These are phyloP conservation scores for Orcinus orca DNA, from an alignment of 2,113 vertebrate genomes.

Conservation along the genomic window DNA sequence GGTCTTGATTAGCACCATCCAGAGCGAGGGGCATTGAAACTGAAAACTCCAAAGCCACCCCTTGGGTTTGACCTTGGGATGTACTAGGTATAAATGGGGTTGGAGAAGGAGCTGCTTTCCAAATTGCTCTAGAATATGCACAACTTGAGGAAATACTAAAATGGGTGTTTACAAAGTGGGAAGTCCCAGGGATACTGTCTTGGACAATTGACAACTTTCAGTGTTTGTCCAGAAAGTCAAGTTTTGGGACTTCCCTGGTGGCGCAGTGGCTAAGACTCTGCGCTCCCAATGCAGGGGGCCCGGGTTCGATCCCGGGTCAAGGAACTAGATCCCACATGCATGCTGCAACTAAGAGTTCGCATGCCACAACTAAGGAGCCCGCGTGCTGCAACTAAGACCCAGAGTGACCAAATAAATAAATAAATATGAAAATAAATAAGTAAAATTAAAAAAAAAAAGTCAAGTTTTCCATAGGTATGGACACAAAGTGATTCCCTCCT, in stretches of 20 bases:
- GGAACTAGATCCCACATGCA: too few species aligned
- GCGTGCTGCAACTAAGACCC: too few species aligned
- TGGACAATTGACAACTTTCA: not conserved
- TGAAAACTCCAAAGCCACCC: not conserved
- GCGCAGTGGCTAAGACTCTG: too few species aligned
- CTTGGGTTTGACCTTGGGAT: not conserved
- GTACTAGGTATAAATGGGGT: not conserved
- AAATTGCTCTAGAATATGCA: not conserved
- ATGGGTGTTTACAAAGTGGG: not conserved
- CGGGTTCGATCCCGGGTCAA: too few species aligned
- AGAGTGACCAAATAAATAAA: too few species aligned
- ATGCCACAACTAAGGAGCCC: too few species aligned
- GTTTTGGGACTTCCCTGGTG: too few species aligned
- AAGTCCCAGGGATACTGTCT: not conserved
- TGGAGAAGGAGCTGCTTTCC: not conserved
- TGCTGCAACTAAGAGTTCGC: too few species aligned
- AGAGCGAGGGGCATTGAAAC: not conserved
- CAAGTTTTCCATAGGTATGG: not conserved
- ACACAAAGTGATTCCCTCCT: not conserved
- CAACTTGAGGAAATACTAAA: not conserved
- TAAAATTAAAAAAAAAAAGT: not conserved
- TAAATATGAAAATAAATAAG: too few species aligned
- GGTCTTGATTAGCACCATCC: not conserved
- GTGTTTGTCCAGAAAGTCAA: not conserved
- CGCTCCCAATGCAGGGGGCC: too few species aligned